phyloP scores from a whole-genome alignment of 2,888 invertebrate genomes.

The Spisula solida region DNA sequence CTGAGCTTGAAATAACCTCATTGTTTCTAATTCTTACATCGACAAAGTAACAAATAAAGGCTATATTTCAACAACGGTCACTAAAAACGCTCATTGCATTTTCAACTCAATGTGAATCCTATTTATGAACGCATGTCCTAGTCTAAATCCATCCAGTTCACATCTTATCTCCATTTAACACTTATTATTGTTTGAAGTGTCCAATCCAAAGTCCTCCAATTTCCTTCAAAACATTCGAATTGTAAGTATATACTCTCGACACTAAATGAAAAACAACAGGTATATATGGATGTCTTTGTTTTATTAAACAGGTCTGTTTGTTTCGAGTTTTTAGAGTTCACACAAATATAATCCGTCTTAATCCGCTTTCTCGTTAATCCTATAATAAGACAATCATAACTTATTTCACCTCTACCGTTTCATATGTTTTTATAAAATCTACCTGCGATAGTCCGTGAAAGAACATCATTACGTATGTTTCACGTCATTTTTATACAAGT shows the following conservation, averaged over 20 bases:
- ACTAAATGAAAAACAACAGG: neutral
- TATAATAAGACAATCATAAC: neutral
- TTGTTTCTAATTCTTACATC: slow-evolving; percentile 41
- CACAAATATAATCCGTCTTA: neutral
- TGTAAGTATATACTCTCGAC: neutral
- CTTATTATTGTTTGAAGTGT: neutral
- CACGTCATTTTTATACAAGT: neutral
- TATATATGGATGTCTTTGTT: neutral
- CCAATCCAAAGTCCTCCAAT: neutral
- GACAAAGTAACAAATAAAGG: neutral
- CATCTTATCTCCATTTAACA: neutral
- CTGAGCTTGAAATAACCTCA: slow-evolving; percentile 78
- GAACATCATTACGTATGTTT: neutral
- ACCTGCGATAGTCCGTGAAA: neutral
- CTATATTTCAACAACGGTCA: neutral
- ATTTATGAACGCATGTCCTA: neutral
- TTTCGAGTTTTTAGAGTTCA: neutral
- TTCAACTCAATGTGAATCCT: neutral
- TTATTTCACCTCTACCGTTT: neutral
- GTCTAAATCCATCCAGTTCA: neutral
- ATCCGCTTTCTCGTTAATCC: slow-evolving; percentile 8
- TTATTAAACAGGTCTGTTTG: neutral
- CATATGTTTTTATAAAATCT: neutral
- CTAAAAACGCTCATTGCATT: neutral
- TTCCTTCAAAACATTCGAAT: neutral